A percentile compares a stretch with the other conserved stretches of the same genome.
Evolutionary conservation across 2,113 vertebrate genomes (phyloP).

Genomic region (Myanophis thanlyinensis): DNA sequence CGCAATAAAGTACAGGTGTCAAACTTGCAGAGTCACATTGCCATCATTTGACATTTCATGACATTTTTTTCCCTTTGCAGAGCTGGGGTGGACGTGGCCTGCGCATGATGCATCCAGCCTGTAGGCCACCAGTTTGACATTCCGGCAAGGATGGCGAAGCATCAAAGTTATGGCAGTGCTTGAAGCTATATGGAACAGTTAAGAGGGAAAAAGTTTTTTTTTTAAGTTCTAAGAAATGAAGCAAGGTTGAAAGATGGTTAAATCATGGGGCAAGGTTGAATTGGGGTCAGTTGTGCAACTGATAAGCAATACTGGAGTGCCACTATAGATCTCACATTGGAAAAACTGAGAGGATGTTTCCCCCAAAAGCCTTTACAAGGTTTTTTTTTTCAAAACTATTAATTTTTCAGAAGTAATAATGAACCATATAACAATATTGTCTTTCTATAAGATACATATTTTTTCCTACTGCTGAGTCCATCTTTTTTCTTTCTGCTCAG

Average conservation of each 20-base stretch:
- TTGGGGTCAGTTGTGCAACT: background rate
- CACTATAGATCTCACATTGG: background rate
- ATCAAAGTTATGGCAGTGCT: background rate
- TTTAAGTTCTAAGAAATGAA: background rate
- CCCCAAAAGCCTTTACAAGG: background rate
- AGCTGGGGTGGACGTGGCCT: no score
- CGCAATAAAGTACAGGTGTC: no score
- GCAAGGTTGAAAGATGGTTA: background rate
- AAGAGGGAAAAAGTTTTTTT: background rate
- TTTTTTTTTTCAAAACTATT: no score
- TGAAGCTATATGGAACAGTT: background rate
- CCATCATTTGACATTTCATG: no score
- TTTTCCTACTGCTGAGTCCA: background rate
- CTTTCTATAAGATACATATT: background rate
- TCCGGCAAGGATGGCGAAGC: background rate
- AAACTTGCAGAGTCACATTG: no score
- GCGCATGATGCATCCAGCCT: no score
- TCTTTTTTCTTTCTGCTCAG: background rate
- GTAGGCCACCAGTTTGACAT: no score
- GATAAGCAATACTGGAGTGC: background rate
- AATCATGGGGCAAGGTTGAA: background rate
- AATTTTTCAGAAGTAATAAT: background rate
- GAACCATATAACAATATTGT: background rate
- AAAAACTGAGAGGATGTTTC: background rate
- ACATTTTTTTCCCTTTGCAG: no score